Evolutionary conservation across 2,797 vertebrate genomes (phyloP), one percentile per base, ranked within the genome.

Genomic region (Erethizon dorsatum): DNA sequence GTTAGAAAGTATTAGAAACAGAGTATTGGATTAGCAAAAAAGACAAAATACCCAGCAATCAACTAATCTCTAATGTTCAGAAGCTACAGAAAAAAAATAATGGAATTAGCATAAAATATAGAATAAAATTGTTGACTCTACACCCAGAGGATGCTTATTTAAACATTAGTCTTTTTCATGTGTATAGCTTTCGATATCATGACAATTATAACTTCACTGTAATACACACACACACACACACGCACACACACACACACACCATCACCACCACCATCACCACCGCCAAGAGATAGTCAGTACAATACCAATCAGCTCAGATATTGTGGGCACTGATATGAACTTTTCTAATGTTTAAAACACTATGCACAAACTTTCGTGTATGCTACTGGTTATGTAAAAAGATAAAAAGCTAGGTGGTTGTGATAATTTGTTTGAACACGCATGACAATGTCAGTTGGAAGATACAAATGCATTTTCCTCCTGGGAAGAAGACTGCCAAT

Each of bases 1-100:
- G 6, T 41, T 82, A 41, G 71, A 78, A 75, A 88, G 45, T 56
- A n/a, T 80, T 79, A 90, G 41, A 59, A 93, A 83, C 63, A 86
- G 80, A 82, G 17, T 45, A 65, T 20, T 75, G 4, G 31, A 47
- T 50, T 80, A n/a, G 73, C 2, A 14, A 71, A 82, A 92, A 75
- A 67, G 28, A 80, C 31, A 54, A 82, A 94, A 61, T 31, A 84
- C 45, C 14, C 45, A 75, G 41, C 94, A 90, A 54, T 84, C 50
- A 94, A 88, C 78, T 84, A 63, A 85, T 45, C 33, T 88, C 1
- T 78, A 83, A 37, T 28, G 12, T 52, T 56, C 45, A 83, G 52
- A 50, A 78, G 12, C 22, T 91, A 24, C 26, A 8, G 26, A 63
- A 85, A 59, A 59, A 41, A 45, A 37, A 78, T 73, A 63, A 47